These are phyloP conservation scores for Dasysyrphus albostriatus DNA, from an alignment of 2,888 invertebrate genomes.

Conservation along the genomic window DNA sequence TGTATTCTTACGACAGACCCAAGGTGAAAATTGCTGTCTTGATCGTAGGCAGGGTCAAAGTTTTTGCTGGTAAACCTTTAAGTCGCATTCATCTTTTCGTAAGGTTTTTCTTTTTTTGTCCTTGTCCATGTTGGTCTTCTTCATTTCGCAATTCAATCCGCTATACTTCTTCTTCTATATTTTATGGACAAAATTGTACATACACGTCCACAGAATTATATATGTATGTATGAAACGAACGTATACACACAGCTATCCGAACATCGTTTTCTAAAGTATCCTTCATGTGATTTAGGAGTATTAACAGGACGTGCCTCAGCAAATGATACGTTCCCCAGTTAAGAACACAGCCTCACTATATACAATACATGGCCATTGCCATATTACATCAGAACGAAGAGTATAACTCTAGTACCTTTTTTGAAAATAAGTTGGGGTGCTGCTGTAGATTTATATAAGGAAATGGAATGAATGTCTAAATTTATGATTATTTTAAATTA, in stretches of 20 bases:
- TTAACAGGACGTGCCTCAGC: slow-evolving; percentile 72
- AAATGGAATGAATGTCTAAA: slow-evolving; percentile 82
- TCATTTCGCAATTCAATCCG: slow-evolving; percentile 53
- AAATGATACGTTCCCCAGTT: slow-evolving; percentile 60
- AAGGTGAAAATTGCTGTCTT: slow-evolving; percentile 74
- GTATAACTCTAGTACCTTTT: neutral
- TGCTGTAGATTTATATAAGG: slow-evolving; percentile 66
- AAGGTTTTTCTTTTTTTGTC: slow-evolving; percentile 48
- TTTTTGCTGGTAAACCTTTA: slow-evolving; percentile 63
- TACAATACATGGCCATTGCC: neutral
- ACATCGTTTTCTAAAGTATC: slow-evolving; percentile 68
- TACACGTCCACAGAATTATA: slow-evolving; percentile 21
- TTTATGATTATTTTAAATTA: slow-evolving; percentile 84
- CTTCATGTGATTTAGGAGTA: slow-evolving; percentile 74
- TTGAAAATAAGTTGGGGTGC: slow-evolving; percentile 27
- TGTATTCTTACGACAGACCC: slow-evolving; percentile 41
- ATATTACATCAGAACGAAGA: neutral
- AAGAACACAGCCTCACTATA: slow-evolving; percentile 30
- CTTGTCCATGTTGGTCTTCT: slow-evolving; percentile 56
- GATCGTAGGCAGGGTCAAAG: slow-evolving; percentile 70
- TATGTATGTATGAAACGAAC: neutral
- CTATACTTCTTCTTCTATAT: slow-evolving; percentile 40
- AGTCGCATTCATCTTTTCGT: slow-evolving; percentile 68
- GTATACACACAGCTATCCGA: neutral
- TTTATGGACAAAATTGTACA: slow-evolving; percentile 56